phyloP scores from a whole-genome alignment of 2,113 vertebrate genomes.

The Cettia cetti region DNA sequence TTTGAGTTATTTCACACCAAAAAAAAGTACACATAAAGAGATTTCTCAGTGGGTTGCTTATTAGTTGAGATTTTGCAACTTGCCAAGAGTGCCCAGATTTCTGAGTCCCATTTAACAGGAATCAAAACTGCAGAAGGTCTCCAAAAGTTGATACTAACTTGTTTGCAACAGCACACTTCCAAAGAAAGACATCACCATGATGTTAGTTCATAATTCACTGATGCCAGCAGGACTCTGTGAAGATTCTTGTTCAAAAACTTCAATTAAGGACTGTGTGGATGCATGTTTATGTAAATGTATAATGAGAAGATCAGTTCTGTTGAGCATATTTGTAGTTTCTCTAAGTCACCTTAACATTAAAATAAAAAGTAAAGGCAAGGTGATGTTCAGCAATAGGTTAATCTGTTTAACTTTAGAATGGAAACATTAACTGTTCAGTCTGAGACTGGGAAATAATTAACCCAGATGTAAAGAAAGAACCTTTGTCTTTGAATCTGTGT shows the following conservation, averaged over 20 bases:
- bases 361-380: background rate
- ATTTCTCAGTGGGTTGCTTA: background rate
- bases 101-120: background rate
- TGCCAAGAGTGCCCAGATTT: background rate
- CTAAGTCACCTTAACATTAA: background rate
- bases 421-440: background rate
- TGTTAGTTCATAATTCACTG: background rate
- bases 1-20: background rate
- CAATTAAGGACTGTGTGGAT: background rate
- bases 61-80: conserved; percentile 1
- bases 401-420: background rate
- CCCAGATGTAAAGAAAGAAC: background rate
- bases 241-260: background rate
- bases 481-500: background rate
- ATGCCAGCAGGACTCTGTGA: background rate
- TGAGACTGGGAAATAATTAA: background rate
- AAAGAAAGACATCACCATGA: background rate
- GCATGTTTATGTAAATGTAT: background rate
- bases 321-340: background rate
- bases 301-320: background rate
- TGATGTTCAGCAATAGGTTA: background rate
- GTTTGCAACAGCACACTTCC: background rate
- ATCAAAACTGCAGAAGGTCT: background rate
- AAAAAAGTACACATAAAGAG: background rate
- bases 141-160: background rate